Evolutionary conservation across 2,113 vertebrate genomes (phyloP).

Genomic region (Platysternon megacephalum): DNA sequence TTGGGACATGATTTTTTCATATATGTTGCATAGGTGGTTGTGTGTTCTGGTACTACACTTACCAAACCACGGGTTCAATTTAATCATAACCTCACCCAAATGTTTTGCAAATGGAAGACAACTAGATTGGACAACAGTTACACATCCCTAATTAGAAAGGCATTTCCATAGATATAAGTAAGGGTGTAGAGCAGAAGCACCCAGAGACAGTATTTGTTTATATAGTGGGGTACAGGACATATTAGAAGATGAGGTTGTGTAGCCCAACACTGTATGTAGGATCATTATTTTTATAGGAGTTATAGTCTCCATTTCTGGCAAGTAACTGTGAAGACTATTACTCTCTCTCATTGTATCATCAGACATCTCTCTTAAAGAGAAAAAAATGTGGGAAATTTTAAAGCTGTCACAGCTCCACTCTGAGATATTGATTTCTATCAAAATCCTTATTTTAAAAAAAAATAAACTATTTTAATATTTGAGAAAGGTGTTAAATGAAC

Average conservation of each 20-base stretch:
- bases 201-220: not conserved
- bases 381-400: not conserved
- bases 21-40: not conserved
- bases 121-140: not conserved
- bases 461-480: not conserved
- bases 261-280: not conserved
- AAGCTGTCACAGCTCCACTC: not conserved
- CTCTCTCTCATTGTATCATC: not conserved
- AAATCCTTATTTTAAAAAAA: not conserved
- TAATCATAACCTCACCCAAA: not conserved
- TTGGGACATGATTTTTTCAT: not conserved
- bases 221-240: not conserved
- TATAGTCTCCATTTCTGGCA: not conserved
- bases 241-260: not conserved
- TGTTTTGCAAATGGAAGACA: not conserved
- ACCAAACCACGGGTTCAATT: not conserved
- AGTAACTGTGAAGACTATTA: not conserved
- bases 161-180: not conserved
- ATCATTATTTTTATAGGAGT: not conserved
- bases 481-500: not conserved
- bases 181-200: not conserved
- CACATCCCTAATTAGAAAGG: not conserved
- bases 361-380: not conserved
- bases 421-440: not conserved
- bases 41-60: not conserved